Conservation (phyloP, 2,888 invertebrate genomes). For the Meganola albula region DNA sequence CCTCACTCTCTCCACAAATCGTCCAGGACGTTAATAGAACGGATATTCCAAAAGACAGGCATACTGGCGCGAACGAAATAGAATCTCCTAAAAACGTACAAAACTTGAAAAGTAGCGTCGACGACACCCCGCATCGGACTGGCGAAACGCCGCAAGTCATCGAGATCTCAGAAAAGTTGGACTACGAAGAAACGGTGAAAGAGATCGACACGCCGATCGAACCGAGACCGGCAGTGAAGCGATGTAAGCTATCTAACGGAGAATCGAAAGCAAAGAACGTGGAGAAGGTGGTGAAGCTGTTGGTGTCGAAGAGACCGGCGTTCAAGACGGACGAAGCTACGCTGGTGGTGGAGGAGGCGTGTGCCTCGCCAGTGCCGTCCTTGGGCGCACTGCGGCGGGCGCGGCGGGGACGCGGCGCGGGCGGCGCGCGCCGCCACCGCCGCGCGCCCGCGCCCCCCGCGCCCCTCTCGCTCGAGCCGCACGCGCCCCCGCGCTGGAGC, state of each 20-base stretch:
- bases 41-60: constrained; percentile 28
- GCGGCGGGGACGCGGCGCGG: constrained; percentile 37
- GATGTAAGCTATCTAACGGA: constrained; percentile 47
- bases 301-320: constrained; percentile 65
- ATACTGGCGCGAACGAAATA: constrained; percentile 12
- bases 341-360: constrained; percentile 55
- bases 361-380: constrained; percentile 39
- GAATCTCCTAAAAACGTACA: constrained; percentile 13
- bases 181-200: constrained; percentile 19
- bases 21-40: constrained; percentile 26
- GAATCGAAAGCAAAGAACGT: constrained; percentile 60
- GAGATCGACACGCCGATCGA: constrained; percentile 15
- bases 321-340: constrained; percentile 63
- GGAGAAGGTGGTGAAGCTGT: constrained; percentile 62
- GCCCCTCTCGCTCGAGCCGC: constrained; percentile 31
- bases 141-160: constrained; percentile 24
- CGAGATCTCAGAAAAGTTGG: constrained; percentile 17
- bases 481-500: constrained; percentile 81
- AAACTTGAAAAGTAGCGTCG: constrained; percentile 11
- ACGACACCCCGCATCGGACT: constrained; percentile 18
- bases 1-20: constrained; percentile 14
- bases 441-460: constrained; percentile 30
- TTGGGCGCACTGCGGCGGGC: constrained; percentile 23
- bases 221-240: constrained; percentile 29
- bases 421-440: constrained; percentile 25